Evolutionary conservation across 2,888 invertebrate species (phyloP), one percentile per base, ranked within the genome.

Genomic region (Serrognathus titanus): DNA sequence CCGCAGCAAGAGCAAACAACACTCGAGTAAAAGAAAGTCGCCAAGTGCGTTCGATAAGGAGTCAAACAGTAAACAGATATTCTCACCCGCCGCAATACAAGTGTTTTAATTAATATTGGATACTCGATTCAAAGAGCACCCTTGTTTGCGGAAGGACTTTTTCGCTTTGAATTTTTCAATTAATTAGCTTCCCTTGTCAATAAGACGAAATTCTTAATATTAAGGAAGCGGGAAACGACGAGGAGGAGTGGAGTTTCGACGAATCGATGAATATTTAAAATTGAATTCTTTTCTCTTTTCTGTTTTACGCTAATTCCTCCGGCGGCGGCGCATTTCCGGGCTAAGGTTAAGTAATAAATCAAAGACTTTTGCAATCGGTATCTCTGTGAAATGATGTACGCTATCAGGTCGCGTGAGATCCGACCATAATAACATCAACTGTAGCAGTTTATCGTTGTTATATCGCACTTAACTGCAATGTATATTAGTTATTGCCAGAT

Each of bases 401-500:
- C 56, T 70, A 70, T 70, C 70, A 67, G 59, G 59, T 72, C 62
- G 72, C 72, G 72, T 72, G 72, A 71, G 71, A 70, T 70, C 60
- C 63, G 60, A 65, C 72, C 64, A 71, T 72, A 71, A 72, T 67
- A 70, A 69, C 70, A 70, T 70, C 71, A 70, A 69, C 69, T 67
- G 64, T 65, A 66, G 57, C 61, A 59, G 67, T 67, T 71, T 71
- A 72, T 72, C 72, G 66, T 58, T 58, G 59, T 67, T 68, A 66
- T 69, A 69, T 69, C 69, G 67, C 70, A 67, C 70, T 69, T 69
- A 70, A 69, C 70, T 66, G 71, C 71, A 67, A 66, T 68, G 69
- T 66, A 67, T 72, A 72, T 72, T 72, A 72, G 72, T 72, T 72
- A 72, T 71, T 70, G 65, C 71, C 62, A 69, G 71, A 71, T 70